Base-by-base conservation (phyloP, 2,797 vertebrate genomes). In the Steatocranus sp. region DNA sequence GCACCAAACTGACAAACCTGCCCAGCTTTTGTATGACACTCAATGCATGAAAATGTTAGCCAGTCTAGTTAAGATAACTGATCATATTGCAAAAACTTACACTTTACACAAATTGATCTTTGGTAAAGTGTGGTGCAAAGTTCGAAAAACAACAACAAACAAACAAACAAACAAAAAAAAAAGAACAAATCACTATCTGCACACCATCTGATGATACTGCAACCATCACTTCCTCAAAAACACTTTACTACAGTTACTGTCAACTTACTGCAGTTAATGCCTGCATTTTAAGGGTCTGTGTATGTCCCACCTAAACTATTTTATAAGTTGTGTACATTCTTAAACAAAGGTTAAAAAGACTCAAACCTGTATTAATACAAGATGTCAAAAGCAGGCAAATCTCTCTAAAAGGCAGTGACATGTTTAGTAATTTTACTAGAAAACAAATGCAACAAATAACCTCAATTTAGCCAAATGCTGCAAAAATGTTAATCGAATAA, bases 201-300 rank as follows among this genome's bases (percentile, higher is more conserved):
- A 25, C 7, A 36, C 12, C 43, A 73, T 15, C 54, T 2, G 3
- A 5, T 50, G 23, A 84, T 56, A 76, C 1, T 4, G 27, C 27
- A 80, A 78, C 77, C 74, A 32, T 6, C 4, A 12, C 3, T 88
- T 91, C 76, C 79, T 78, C 74, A 79, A 76, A 79, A 38, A 20
- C 14, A 27, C 41, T n/a, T 48, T 73, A 48, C 17, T 48, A 43
- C 63, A 41, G 1, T 73, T n/a, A 48, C 17, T n/a, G 27, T 14
- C 17, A 0, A 48, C 48, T 73, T 32, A 73, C 17, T 32, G 43
- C 25, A n/a, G 43, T 49, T 73, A n/a, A 48, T 0, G 11, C 3
- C 68, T 73, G 7, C 25, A 3, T 48, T 4, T 48, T 73, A 73
- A 48, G 25, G 2, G 41, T 73, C 48, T 48, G 25, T n/a, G 27